Evolutionary conservation across 2,888 invertebrate species (phyloP), one percentile per base, ranked within the genome.

Genomic region (Hyposoter didymator): DNA sequence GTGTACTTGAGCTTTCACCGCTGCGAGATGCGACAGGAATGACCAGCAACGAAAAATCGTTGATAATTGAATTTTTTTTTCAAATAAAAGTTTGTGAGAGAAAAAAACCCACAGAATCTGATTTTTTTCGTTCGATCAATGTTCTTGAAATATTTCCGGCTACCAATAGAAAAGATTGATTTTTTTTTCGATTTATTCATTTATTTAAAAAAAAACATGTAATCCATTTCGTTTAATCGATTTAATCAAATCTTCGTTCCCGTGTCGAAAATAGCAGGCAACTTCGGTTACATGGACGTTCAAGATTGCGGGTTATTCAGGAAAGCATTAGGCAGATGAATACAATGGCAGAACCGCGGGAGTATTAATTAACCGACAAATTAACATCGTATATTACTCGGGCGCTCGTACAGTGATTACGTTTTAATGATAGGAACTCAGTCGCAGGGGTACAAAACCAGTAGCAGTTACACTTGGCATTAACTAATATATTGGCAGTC

Each of bases 291-390:
- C 85, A 55, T 7, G 28, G 75, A 85, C 87, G 87, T 76, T 82
- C 78, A 88, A 88, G 88, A 88, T 87, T 72, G 84, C 72, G 81
- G 87, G 83, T 82, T n/a, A n/a, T n/a, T 79, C 83, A 86, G 80
- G 86, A 85, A 78, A 87, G 86, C 87, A 87, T 87, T 84, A 87
- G 87, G 84, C 87, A 78, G 85, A 86, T 85, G 89, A 89, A 89
- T 88, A 92, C 91, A 93, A 91, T 92, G 91, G 90, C 90, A 90
- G 72, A 74, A 80, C 90, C 90, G 66, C 52, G 69, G 81, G 89
- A 89, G 92, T 90, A 92, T 92, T 92, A 93, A 93, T 92, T 93
- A 92, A 91, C 91, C 88, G 90, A 91, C 90, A 91, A 92, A 93
- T 93, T 93, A 93, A 91, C 92, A 92, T 92, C 89, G 90, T 81